phyloP scores from a whole-genome alignment of 1,140 invertebrate genomes.

The Cotesia chilonis region DNA sequence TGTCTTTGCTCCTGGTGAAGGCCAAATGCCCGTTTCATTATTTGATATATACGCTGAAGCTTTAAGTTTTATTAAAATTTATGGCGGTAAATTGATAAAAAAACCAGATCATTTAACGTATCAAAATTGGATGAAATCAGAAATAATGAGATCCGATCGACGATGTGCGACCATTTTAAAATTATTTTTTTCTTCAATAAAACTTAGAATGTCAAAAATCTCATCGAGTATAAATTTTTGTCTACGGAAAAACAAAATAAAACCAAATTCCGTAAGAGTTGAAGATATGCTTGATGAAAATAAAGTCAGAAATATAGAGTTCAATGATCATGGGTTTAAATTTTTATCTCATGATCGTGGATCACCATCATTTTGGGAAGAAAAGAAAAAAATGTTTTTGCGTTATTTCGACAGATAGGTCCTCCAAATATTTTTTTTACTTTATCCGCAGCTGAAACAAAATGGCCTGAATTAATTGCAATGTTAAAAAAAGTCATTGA shows the following conservation, averaged over 20 bases:
- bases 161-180: too few relatives aligned
- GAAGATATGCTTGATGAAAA: background rate
- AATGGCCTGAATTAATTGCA: slow-evolving; percentile 3
- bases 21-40: slow-evolving; percentile 5
- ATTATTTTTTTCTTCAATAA: too few relatives aligned
- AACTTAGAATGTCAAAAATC: too few relatives aligned
- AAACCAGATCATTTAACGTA: slow-evolving; percentile 2
- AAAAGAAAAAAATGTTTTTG: slow-evolving; percentile 13
- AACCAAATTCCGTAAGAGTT: too few relatives aligned
- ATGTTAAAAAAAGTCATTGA: slow-evolving; percentile 3
- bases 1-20: slow-evolving; percentile 11
- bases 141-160: too few relatives aligned
- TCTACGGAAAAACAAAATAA: too few relatives aligned
- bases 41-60: slow-evolving; percentile 2
- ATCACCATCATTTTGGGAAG: slow-evolving; percentile 16
- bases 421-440: slow-evolving; percentile 12
- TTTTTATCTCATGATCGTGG: slow-evolving; percentile 15
- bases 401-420: background rate
- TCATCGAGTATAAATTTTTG: too few relatives aligned
- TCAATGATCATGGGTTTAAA: slow-evolving; percentile 2
- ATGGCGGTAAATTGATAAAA: slow-evolving; percentile 10
- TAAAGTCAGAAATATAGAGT: background rate
- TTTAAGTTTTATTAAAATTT: slow-evolving; percentile 12
- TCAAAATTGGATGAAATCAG: slow-evolving; percentile 13
- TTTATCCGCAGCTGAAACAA: slow-evolving; percentile 7